A percentile compares a stretch with the other conserved stretches of the same genome.
These are phyloP conservation scores for Dryoscopus gambensis DNA, from an alignment of 2,113 vertebrate species.

Conservation along the genomic window DNA sequence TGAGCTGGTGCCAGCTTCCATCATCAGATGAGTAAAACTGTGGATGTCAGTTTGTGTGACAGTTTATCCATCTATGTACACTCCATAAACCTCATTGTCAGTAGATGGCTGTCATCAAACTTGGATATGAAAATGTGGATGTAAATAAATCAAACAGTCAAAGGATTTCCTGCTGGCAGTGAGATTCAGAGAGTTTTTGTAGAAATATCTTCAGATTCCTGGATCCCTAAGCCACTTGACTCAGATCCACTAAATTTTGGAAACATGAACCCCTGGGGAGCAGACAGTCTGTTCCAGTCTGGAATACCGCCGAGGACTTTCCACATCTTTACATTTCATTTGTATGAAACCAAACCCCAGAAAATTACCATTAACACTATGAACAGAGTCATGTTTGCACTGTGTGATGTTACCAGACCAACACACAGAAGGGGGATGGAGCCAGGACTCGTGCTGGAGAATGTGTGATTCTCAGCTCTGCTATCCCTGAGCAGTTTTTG, in stretches of 20 bases:
- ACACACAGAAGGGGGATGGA: rapidly evolving
- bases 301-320: neutral
- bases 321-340: neutral
- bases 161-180: neutral
- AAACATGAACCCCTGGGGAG: neutral
- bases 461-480: neutral
- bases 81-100: neutral
- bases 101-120: neutral
- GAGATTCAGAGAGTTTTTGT: neutral
- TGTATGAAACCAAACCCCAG: neutral
- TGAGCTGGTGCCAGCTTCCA: slow-evolving; percentile 19
- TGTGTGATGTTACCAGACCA: neutral
- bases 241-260: neutral
- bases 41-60: neutral
- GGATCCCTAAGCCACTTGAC: neutral
- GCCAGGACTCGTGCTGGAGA: neutral
- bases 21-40: neutral
- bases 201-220: neutral
- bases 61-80: neutral
- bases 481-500: rapidly evolving
- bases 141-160: neutral
- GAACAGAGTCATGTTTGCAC: rapidly evolving
- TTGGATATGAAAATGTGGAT: neutral
- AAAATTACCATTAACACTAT: neutral
- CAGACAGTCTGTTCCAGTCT: neutral